A percentile compares a stretch with the other conserved stretches of the same genome.
Conservation (phyloP, 2,888 invertebrate species). For the Lithophane leautieri region DNA sequence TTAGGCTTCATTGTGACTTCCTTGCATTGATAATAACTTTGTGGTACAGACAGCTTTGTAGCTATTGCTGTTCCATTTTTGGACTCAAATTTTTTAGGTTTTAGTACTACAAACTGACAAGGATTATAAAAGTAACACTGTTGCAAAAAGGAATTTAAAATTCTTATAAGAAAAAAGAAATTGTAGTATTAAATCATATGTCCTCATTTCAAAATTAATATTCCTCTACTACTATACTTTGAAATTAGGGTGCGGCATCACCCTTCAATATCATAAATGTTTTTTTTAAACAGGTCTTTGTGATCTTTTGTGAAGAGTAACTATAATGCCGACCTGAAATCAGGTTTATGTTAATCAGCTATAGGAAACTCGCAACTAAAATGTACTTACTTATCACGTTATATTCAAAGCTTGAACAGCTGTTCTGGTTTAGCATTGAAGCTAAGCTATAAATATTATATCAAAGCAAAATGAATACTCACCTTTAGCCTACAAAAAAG, state of each 20-base stretch:
- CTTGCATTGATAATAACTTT: conserved; percentile 26
- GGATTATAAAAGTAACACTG: neutral
- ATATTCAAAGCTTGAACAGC: neutral
- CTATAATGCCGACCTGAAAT: neutral
- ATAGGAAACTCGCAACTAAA: neutral
- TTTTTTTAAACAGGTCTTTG: neutral
- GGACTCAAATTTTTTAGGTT: no score
- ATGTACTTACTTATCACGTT: neutral
- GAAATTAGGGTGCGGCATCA: neutral
- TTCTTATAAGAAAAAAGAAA: neutral
- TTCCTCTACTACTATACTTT: neutral
- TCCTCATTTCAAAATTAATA: neutral
- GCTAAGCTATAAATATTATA: neutral
- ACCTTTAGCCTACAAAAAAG: neutral
- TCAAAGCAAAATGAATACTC: neutral
- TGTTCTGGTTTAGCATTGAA: neutral
- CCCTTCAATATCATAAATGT: neutral
- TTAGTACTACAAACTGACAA: neutral
- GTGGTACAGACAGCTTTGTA: neutral
- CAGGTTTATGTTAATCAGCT: neutral
- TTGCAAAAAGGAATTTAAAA: neutral
- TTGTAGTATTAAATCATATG: neutral
- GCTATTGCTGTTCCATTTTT: neutral
- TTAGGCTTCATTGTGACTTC: conserved; percentile 36
- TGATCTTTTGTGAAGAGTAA: neutral